A percentile compares a stretch with the other conserved stretches of the same genome.
phyloP scores from a whole-genome alignment of 2,888 invertebrate species.

The Notocelia uddmanniana region DNA sequence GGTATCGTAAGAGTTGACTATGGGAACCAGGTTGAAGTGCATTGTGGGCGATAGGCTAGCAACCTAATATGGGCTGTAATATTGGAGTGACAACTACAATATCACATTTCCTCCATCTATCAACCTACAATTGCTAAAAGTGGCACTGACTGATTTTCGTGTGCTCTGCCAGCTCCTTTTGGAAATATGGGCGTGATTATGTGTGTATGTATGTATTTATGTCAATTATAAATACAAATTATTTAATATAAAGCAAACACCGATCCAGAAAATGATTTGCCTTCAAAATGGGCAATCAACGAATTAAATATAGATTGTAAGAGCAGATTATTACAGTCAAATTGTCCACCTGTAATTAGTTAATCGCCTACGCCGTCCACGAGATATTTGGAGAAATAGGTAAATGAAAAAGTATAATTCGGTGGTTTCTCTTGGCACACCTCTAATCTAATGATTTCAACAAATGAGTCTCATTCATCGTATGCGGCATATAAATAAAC shows the following conservation, averaged over 20 bases:
- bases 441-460: constrained; percentile 7
- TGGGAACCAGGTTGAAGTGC: no score
- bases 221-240: not conserved
- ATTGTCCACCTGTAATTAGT: not conserved
- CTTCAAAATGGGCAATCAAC: not conserved
- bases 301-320: not conserved
- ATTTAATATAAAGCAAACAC: not conserved
- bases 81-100: no score
- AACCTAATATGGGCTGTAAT: no score
- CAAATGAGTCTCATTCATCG: constrained; percentile 1
- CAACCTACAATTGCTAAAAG: no score
- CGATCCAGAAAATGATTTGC: not conserved
- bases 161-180: no score
- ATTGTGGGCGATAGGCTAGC: no score
- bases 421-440: not conserved
- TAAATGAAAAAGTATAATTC: not conserved
- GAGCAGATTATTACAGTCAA: not conserved
- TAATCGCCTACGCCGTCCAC: not conserved
- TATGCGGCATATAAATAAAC: constrained; percentile 26
- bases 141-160: no score
- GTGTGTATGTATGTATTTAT: not conserved
- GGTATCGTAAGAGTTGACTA: no score
- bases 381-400: not conserved
- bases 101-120: no score
- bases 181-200: no score